Percentiles rank a stretch among this genome's conserved stretches.
These are phyloP conservation scores for Melanocharis versteri DNA, from an alignment of 2,113 vertebrate genomes.

Conservation along the genomic window DNA sequence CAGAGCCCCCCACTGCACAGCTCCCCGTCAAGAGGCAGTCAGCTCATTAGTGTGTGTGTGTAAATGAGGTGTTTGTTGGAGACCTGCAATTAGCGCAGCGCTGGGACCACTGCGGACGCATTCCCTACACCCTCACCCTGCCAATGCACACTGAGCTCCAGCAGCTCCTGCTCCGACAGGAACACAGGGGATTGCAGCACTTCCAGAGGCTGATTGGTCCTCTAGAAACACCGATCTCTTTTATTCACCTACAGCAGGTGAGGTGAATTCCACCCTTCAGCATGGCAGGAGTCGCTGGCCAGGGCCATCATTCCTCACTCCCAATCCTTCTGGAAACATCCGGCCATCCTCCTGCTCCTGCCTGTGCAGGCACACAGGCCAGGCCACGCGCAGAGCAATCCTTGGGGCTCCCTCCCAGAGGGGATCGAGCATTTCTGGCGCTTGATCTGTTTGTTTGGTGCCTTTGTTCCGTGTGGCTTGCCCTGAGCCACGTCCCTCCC, in stretches of 20 bases:
- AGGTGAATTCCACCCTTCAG: not conserved
- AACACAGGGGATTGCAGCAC: not conserved
- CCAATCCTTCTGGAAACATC: not conserved
- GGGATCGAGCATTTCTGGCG: not conserved
- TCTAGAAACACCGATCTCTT: not conserved
- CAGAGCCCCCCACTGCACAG: not conserved
- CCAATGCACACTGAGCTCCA: fast-evolving
- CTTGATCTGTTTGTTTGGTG: not conserved
- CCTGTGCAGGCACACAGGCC: not conserved
- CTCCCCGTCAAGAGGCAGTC: fast-evolving
- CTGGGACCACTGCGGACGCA: fast-evolving
- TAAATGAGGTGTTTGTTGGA: not conserved
- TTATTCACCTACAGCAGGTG: not conserved
- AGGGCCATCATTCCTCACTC: fast-evolving
- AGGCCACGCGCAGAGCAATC: fast-evolving
- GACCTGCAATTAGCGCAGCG: not conserved
- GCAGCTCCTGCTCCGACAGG: not conserved
- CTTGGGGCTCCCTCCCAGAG: not conserved
- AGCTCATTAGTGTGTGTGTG: not conserved
- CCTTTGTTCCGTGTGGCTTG: not conserved
- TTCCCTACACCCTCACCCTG: not conserved
- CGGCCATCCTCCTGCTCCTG: not conserved
- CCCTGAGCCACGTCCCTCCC: not conserved
- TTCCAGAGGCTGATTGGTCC: not conserved
- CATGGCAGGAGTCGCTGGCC: fast-evolving